A percentile compares a stretch with the other conserved stretches of the same genome.
These are phyloP conservation scores for Poliocrania exsul DNA, from an alignment of 2,797 vertebrate genomes.

Conservation along the genomic window DNA sequence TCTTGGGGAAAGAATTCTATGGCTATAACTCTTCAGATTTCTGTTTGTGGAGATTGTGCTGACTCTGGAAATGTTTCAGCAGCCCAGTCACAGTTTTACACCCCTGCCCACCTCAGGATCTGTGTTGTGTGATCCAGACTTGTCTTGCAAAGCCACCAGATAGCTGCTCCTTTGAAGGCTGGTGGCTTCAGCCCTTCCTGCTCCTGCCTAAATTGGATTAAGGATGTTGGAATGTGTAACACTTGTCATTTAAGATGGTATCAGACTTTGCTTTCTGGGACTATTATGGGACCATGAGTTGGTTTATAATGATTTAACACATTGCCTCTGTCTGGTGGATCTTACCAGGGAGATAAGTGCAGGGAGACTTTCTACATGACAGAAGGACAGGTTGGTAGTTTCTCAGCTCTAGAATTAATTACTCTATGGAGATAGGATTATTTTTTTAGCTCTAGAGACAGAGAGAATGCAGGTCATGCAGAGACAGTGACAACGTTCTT, in stretches of 20 bases:
- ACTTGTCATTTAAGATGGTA: not conserved
- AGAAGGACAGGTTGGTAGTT: not conserved
- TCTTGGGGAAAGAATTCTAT: not conserved
- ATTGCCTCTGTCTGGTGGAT: not conserved
- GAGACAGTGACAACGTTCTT: not conserved
- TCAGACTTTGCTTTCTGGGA: not conserved
- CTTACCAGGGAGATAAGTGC: not conserved
- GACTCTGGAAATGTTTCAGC: not conserved
- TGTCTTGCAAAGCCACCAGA: not conserved
- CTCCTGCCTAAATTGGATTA: not conserved
- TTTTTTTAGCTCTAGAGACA: not conserved
- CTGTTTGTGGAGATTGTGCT: not conserved
- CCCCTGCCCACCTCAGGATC: not conserved
- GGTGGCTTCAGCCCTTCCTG: not conserved
- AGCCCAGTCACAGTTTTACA: not conserved
- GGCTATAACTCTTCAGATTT: not conserved
- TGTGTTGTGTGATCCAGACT: not conserved
- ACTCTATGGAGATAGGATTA: not conserved
- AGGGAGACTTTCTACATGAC: not conserved
- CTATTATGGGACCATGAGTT: not conserved
- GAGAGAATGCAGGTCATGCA: not conserved
- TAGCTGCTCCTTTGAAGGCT: not conserved
- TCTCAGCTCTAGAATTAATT: slow-evolving; percentile 1
- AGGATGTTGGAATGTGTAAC: not conserved
- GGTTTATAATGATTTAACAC: not conserved